These are phyloP conservation scores for Helicolenus hilgendorfi DNA, from an alignment of 2,797 vertebrate species.

Conservation along the genomic window DNA sequence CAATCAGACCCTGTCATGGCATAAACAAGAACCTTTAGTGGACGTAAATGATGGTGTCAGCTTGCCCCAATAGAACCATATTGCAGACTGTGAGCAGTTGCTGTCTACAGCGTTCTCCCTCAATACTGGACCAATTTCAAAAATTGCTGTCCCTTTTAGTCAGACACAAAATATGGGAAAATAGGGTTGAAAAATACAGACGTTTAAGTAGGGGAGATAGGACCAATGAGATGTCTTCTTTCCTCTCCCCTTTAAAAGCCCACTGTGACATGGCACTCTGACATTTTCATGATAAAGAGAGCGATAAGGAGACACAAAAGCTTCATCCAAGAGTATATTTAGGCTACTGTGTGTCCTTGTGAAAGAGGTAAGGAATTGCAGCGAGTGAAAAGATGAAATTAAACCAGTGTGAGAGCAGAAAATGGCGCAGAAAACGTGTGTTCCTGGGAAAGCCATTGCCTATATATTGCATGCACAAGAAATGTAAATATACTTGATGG, in stretches of 20 bases:
- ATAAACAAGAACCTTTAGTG: no score
- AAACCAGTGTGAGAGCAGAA: not conserved
- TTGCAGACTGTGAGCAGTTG: no score
- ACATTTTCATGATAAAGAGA: conserved; percentile 53
- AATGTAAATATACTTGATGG: not conserved
- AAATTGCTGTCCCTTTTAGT: not conserved
- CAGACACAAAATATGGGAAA: not conserved
- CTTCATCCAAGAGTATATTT: conserved; percentile 24
- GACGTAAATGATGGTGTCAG: no score
- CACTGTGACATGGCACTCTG: conserved; percentile 18
- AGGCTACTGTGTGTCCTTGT: conserved; percentile 1
- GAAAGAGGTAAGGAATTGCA: conserved; percentile 4
- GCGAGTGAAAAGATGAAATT: not conserved
- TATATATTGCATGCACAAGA: not conserved
- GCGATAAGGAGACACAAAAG: conserved; percentile 37
- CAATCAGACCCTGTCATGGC: no score
- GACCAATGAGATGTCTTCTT: not conserved
- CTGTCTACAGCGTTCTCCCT: not conserved
- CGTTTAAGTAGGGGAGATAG: not conserved
- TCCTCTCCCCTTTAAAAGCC: conserved; percentile 24
- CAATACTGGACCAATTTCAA: not conserved
- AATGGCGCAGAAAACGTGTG: rapidly evolving
- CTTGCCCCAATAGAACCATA: no score
- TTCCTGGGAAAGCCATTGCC: not conserved
- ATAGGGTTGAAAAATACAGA: not conserved